Evolutionary conservation across 2,113 vertebrate species (phyloP), one percentile per base, ranked within the genome.

Genomic region (Syrrhaptes paradoxus): DNA sequence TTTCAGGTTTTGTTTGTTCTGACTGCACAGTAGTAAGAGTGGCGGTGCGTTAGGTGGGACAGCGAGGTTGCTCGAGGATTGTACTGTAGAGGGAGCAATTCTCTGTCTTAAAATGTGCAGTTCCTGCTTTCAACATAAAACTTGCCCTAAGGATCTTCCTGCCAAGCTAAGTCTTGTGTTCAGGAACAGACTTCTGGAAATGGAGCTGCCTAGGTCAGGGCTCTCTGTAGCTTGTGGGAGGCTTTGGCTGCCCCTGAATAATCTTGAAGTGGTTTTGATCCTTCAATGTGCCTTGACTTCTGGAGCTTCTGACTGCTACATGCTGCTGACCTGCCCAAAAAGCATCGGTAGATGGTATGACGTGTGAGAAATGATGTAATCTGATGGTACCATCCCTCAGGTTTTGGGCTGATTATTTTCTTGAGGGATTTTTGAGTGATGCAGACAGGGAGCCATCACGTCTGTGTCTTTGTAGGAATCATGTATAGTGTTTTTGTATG

Each of bases 291-390:
- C 25, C 13, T 17, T 3, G 14, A 9, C 24, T 65, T 79, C 11
- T 71, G 62, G 58, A 68, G 11, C 29, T 88, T 15, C 36, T 66
- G 26, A 17, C 22, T 58, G 51, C 79, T 38, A 5, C 0, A 0
- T 73, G 4, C 59, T 70, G 29, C 54, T 63, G 26, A 43, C 13
- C 49, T 80, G 62, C 80, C 54, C 43, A 19, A 75, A 21, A 34
- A 54, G 17, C 41, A 9, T 11, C 0, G 0, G 28, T 46, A 62
- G 22, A 1, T 41, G 61, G 17, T 62, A 7, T 32, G 46, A 4
- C 14, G 6, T 38, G 62, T 2, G 1, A 74, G 22, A 74, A 49
- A 25, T 11, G n/a, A 17, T 3, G 10, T 3, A 9, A 46, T 66
- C 18, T 32, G 38, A 10, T 65, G 21, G 36, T 9, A 4, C 25